These are phyloP conservation scores for Holcopasites calliopsidis DNA, from an alignment of 1,140 invertebrate species.

Conservation along the genomic window DNA sequence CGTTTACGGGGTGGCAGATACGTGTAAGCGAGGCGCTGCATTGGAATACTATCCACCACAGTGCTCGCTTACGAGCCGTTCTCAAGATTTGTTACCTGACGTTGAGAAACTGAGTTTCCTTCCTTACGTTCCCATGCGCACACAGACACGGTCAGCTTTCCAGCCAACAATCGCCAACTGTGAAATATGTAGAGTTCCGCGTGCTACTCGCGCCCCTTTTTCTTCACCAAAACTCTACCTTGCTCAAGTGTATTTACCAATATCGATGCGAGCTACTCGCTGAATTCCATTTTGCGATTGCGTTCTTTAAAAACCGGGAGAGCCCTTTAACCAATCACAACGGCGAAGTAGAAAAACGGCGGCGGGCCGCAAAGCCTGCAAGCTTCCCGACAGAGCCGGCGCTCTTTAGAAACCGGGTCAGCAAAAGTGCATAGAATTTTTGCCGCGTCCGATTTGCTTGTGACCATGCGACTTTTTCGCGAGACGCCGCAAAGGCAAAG, in stretches of 20 bases:
- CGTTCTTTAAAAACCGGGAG: background rate
- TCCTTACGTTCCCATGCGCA: background rate
- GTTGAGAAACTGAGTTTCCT: conserved; percentile 61
- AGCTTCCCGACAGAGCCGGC: background rate
- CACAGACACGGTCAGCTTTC: conserved; percentile 23
- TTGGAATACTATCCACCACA: conserved; percentile 13
- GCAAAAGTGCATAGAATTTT: background rate
- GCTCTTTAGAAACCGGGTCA: background rate
- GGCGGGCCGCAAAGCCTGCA: background rate
- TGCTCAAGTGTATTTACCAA: conserved; percentile 46
- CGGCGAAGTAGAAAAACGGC: background rate
- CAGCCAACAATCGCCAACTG: conserved; percentile 44
- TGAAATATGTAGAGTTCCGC: conserved; percentile 15
- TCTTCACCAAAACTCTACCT: conserved; percentile 23
- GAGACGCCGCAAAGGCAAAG: background rate
- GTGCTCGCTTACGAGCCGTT: conserved; percentile 19
- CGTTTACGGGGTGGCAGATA: conserved; percentile 1
- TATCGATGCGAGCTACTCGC: background rate
- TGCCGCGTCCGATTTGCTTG: background rate
- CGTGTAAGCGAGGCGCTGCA: conserved; percentile 7
- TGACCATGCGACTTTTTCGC: background rate
- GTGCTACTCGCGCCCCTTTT: conserved; percentile 17
- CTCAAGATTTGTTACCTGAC: conserved; percentile 64
- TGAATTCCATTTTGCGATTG: background rate
- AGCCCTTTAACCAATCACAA: no score